Percentiles rank a stretch among this genome's conserved stretches.
phyloP scores from a whole-genome alignment of 2,797 vertebrate species.

The Mus minutoides region DNA sequence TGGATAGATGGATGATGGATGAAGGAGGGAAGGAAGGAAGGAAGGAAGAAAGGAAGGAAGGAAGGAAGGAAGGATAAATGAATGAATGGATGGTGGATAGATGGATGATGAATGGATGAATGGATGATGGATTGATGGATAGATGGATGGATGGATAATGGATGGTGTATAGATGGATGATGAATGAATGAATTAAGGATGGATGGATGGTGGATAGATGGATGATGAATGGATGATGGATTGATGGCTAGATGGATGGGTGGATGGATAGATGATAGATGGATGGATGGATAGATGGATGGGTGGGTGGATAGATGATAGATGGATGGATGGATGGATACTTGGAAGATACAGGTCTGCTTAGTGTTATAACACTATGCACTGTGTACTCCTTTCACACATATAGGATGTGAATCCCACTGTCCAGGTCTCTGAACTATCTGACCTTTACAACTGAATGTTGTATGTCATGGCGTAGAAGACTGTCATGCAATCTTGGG shows the following conservation, averaged over 20 bases:
- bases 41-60: too few species aligned
- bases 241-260: background rate
- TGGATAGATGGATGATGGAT: background rate
- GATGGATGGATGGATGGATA: background rate
- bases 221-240: background rate
- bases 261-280: background rate
- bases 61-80: too few species aligned
- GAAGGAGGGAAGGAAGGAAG: too few species aligned
- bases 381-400: background rate
- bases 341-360: background rate
- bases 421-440: background rate
- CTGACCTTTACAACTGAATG: background rate
- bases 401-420: background rate
- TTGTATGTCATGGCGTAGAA: background rate
- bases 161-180: background rate
- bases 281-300: background rate
- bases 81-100: background rate
- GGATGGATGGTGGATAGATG: background rate
- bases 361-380: background rate
- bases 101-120: background rate
- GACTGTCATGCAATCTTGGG: background rate
- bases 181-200: too few species aligned
- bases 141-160: background rate
- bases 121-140: background rate
- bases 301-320: background rate